Percentiles rank a stretch among this genome's conserved stretches.
Evolutionary conservation across 64 coral and sea anemone genomes (phyloP).

Genomic region (Montipora sp.): DNA sequence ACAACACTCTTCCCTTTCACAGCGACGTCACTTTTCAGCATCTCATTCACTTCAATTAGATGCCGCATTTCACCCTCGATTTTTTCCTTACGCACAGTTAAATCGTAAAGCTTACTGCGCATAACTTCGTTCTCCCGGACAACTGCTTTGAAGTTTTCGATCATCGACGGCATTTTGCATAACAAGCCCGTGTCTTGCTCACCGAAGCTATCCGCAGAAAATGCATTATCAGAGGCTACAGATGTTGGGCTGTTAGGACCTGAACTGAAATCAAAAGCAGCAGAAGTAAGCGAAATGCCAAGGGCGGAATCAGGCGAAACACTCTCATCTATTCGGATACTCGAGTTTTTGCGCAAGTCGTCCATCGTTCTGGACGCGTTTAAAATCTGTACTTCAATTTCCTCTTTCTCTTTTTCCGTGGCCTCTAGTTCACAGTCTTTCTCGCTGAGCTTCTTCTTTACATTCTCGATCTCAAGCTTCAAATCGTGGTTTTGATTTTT

Average conservation of each 20-base stretch:
- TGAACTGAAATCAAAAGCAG: constrained; percentile 63
- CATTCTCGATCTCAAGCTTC: constrained; percentile 58
- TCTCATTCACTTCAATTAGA: constrained; percentile 39
- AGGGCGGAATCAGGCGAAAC: constrained; percentile 78
- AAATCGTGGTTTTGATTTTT: constrained; percentile 86
- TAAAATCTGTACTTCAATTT: constrained; percentile 79
- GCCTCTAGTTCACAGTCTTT: constrained; percentile 59
- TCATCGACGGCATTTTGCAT: constrained; percentile 87
- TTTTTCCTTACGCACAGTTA: constrained; percentile 60
- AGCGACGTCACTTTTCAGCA: constrained; percentile 59
- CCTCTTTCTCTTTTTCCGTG: constrained; percentile 72
- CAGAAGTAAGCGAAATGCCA: constrained; percentile 67
- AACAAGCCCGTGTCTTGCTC: constrained; percentile 60
- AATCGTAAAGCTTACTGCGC: constrained; percentile 62
- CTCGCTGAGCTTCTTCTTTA: constrained; percentile 67
- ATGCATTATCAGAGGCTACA: constrained; percentile 51
- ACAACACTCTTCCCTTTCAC: constrained; percentile 54
- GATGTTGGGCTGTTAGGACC: constrained; percentile 73
- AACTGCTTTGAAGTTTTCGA: constrained; percentile 85
- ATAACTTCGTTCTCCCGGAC: constrained; percentile 79
- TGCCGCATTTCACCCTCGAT: constrained; percentile 60
- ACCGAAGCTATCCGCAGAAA: constrained; percentile 9
- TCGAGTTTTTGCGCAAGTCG: constrained; percentile 76
- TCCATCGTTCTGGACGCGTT: constrained; percentile 87
- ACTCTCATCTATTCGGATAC: constrained; percentile 56